Evolutionary conservation across 2,888 invertebrate genomes (phyloP), one percentile per base, ranked within the genome.

Genomic region (Sarcophaga caerulescens): DNA sequence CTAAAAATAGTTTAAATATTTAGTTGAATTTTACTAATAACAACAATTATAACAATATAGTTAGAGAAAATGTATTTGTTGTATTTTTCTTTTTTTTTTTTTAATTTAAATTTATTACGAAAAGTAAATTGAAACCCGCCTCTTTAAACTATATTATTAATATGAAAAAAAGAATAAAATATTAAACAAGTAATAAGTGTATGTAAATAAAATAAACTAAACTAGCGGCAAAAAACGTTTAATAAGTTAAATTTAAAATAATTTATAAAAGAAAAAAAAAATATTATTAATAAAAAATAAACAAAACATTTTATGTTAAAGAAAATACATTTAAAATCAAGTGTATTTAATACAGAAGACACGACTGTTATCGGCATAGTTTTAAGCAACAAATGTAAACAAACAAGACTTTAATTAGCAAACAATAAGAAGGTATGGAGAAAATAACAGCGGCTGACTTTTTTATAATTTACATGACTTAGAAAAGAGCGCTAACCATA

Each of bases 121-220:
- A 63, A 59, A 77, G 80, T 85, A 79, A 82, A 77, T 83, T 76
- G 59, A 82, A 85, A 78, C 86, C 86, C 84, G 84, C 86, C 83
- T 81, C 81, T 84, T 81, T 78, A 81, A 75, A 70, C 62, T 81
- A 75, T 80, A 81, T 81, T 75, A 86, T 62, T 78, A 86, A 86
- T 62, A 69, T 69, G 47, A 69, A 52, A 52, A 76, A 83, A 62
- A 73, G 52, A 25, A 57, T 8, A 69, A 70, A 44, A 23, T n/a
- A 57, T 44, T 70, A 70, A 6, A 71, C 35, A 66, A 77, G 62
- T 44, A 70, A 60, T 84, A 84, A 81, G 71, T 86, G 86, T 86
- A 82, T 45, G 80, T 84, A 84, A 66, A 60, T 12, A 65, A 47
- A 23, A 52, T 60, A 75, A 12, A 25, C 60, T 25, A 79, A 77